These are phyloP conservation scores for Eilema depressum DNA, from an alignment of 2,888 invertebrate species.

Conservation along the genomic window DNA sequence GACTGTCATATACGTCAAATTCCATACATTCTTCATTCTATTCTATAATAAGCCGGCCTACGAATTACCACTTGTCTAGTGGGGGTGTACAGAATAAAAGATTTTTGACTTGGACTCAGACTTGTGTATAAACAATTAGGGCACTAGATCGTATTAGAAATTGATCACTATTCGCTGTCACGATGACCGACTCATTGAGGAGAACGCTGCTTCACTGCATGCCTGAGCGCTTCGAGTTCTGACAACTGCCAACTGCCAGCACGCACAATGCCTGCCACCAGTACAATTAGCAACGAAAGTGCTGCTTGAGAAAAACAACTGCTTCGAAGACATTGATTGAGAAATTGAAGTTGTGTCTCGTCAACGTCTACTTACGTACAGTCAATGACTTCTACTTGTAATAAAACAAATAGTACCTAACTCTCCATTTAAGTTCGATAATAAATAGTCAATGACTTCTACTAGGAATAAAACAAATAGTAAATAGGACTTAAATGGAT, in stretches of 20 bases:
- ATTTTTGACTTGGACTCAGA: too few relatives aligned
- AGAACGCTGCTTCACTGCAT: conserved; percentile 1
- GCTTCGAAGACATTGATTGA: background rate
- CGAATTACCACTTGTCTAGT: too few relatives aligned
- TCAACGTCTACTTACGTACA: background rate
- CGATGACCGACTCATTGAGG: background rate
- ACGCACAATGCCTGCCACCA: background rate
- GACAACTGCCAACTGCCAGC: background rate
- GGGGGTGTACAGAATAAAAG: too few relatives aligned
- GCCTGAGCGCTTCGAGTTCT: background rate
- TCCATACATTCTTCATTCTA: too few relatives aligned
- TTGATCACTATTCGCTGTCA: background rate
- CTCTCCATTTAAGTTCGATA: too few relatives aligned
- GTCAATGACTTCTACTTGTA: background rate
- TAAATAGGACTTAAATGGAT: too few relatives aligned
- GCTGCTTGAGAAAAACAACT: background rate
- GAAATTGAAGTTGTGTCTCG: background rate
- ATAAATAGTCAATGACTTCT: background rate
- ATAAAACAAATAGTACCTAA: too few relatives aligned
- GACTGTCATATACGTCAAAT: too few relatives aligned
- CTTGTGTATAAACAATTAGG: background rate
- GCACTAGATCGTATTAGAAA: conserved; percentile 1
- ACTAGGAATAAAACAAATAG: too few relatives aligned
- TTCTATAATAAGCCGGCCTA: too few relatives aligned
- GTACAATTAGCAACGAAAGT: conserved; percentile 1